phyloP scores from a whole-genome alignment of 2,113 vertebrate species.

The Perca fluviatilis region DNA sequence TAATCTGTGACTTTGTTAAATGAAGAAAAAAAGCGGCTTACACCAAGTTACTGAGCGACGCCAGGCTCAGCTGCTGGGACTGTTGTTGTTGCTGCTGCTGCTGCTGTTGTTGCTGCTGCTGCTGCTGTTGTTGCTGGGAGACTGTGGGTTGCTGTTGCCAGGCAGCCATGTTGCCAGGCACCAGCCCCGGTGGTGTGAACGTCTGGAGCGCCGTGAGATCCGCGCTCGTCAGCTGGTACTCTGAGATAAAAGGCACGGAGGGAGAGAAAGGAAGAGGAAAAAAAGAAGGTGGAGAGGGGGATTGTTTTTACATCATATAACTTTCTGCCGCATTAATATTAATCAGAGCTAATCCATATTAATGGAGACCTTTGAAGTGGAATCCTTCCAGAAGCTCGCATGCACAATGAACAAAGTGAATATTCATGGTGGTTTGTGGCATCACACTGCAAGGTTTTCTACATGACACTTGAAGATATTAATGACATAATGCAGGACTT shows the following conservation, averaged over 20 bases:
- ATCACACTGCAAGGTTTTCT: slow-evolving; percentile 56
- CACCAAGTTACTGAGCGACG: slow-evolving; percentile 94
- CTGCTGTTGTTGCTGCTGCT: slow-evolving; percentile 86
- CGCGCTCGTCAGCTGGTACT: slow-evolving; percentile 95
- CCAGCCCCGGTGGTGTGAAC: slow-evolving; percentile 92
- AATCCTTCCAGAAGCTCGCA: slow-evolving; percentile 72
- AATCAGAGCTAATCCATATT: slow-evolving; percentile 80
- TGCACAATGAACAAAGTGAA: slow-evolving; percentile 81
- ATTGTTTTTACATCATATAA: slow-evolving; percentile 77
- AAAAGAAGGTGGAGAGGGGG: slow-evolving; percentile 44
- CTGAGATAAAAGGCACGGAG: slow-evolving; percentile 78
- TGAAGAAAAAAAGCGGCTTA: slow-evolving; percentile 79
- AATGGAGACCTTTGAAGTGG: slow-evolving; percentile 80
- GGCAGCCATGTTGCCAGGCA: slow-evolving; percentile 92
- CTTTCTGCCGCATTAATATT: slow-evolving; percentile 79
- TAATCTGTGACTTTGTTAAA: neutral
- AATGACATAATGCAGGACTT: slow-evolving; percentile 27
- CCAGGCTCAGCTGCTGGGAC: slow-evolving; percentile 89
- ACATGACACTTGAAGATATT: slow-evolving; percentile 16
- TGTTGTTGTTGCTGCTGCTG: slow-evolving; percentile 83
- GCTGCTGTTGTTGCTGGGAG: slow-evolving; percentile 83
- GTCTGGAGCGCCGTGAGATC: slow-evolving; percentile 93
- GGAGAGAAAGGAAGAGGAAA: slow-evolving; percentile 28
- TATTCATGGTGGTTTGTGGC: slow-evolving; percentile 76
- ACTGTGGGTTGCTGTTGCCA: slow-evolving; percentile 91